phyloP scores from a whole-genome alignment of 2,888 invertebrate genomes.

The Baronia brevicornis region DNA sequence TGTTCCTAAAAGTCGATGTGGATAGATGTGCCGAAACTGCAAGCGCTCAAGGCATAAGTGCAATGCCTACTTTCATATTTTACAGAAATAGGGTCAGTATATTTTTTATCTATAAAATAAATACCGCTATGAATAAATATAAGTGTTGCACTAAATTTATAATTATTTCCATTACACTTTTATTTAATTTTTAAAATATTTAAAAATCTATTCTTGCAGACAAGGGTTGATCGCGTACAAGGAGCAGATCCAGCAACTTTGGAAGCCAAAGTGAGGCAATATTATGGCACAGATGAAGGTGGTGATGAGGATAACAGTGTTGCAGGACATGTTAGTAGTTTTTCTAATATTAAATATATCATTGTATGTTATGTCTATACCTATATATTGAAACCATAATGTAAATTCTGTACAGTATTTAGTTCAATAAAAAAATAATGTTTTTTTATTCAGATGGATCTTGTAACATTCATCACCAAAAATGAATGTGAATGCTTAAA shows the following conservation, averaged over 20 bases:
- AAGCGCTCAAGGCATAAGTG: constrained; percentile 89
- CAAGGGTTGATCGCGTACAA: constrained; percentile 89
- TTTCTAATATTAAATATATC: neutral
- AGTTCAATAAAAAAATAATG: neutral
- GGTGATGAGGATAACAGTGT: constrained; percentile 80
- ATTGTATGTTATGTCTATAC: neutral
- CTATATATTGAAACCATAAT: constrained; percentile 1
- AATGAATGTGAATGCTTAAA: constrained; percentile 96
- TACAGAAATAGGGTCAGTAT: constrained; percentile 84
- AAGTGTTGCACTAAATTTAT: neutral
- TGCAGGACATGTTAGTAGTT: constrained; percentile 84
- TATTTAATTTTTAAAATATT: neutral
- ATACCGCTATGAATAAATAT: constrained; percentile 3
- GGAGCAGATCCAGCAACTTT: constrained; percentile 90
- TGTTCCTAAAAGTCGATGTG: constrained; percentile 96
- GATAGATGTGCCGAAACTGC: constrained; percentile 95
- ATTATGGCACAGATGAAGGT: constrained; percentile 81
- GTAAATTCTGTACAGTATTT: constrained; percentile 2
- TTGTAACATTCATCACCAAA: constrained; percentile 89
- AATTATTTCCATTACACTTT: neutral
- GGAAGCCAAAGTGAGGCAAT: constrained; percentile 92
- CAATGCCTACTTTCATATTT: constrained; percentile 99
- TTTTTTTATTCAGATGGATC: constrained; percentile 85
- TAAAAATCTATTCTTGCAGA: constrained; percentile 51
- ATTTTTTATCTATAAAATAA: constrained; percentile 6